Base-by-base conservation (phyloP, 2,113 vertebrate genomes). In the Actenoides hombroni region DNA sequence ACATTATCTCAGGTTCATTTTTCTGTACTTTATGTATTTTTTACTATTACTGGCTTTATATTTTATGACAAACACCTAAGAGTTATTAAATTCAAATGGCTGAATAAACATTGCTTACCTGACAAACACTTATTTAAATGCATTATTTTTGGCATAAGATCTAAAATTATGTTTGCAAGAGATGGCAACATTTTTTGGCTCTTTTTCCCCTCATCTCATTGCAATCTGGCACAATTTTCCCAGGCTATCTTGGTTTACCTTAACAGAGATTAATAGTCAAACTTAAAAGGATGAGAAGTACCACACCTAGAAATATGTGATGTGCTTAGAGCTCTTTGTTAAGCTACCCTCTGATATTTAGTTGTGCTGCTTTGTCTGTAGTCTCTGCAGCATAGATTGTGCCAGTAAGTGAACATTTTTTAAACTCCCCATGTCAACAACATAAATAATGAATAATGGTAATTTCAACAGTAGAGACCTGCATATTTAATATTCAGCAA, bases 51-150 rank as follows among this genome's bases (percentile, higher is more conserved):
- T 16, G 60, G 77, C 13, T 76, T 82, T 65, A 54, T 65, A 65
- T 73, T 89, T 92, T 46, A 83, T 85, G 77, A 42, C 57, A 92
- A 94, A 49, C 70, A 82, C 93, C 31, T 85, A 51, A 86, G 56
- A 95, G 46, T 76, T 77, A 88, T 92, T 95, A 86, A 93, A 93
- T 92, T 91, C 37, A 73, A 91, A 79, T 29, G 37, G 57, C 77
- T 96, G 77, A 92, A 95, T 92, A 94, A 93, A 89, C 77, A 89
- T 77, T 86, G 25, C 23, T 79, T 88, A 46, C 67, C 93, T 94
- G 83, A 94, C 83, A 95, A 56, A 78, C 48, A 73, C 53, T 79
- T 93, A 87, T 73, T 94, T 84, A 94, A 96, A 89, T 80, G 23
- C 63, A 87, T 89, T 95, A 59, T 91, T 92, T 94, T 94, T 94